Evolutionary conservation across 2,797 vertebrate genomes (phyloP).

Genomic region (Pangasius krempfi): DNA sequence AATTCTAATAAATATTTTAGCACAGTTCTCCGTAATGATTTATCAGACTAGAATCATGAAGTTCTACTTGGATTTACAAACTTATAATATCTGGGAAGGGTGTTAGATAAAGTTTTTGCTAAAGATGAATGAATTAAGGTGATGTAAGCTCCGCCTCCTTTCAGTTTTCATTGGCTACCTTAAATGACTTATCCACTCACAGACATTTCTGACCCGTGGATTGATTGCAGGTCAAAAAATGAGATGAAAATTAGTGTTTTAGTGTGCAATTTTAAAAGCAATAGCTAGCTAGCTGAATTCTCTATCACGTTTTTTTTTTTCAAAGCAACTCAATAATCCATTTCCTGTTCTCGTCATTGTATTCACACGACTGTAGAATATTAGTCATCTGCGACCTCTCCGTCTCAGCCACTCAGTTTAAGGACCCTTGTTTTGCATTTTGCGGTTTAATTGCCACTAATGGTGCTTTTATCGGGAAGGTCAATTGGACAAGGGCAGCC

Average conservation of each 20-base stretch:
- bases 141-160: background rate
- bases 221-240: background rate
- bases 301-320: background rate
- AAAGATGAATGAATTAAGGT: background rate
- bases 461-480: constrained; percentile 55
- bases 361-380: constrained; percentile 75
- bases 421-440: constrained; percentile 53
- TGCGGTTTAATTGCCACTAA: constrained; percentile 59
- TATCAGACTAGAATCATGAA: background rate
- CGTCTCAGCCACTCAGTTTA: constrained; percentile 31
- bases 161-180: background rate
- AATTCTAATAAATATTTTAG: constrained; percentile 11
- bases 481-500: constrained; percentile 53
- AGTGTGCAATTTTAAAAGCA: background rate
- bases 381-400: constrained; percentile 56
- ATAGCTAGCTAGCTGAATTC: background rate
- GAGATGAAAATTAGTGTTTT: background rate
- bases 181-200: background rate
- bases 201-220: background rate
- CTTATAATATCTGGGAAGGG: background rate
- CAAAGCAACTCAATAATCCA: background rate
- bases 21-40: background rate
- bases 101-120: background rate
- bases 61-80: too few relatives aligned
- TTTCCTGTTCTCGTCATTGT: constrained; percentile 63